phyloP scores from a whole-genome alignment of 2,797 vertebrate species.

The Loris lydekkerianus region DNA sequence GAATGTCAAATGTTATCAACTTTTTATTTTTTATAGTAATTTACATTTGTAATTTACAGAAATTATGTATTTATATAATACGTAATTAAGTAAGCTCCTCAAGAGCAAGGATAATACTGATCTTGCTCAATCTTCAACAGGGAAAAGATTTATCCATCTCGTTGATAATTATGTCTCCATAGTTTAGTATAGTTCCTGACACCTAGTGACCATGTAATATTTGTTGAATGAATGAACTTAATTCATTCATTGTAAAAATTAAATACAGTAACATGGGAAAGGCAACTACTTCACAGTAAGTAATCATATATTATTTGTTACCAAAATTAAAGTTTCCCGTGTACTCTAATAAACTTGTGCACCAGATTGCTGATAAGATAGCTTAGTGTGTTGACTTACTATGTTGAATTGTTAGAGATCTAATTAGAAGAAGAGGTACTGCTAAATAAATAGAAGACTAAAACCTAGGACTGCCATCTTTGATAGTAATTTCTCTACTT shows the following conservation, averaged over 20 bases:
- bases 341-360: background rate
- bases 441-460: background rate
- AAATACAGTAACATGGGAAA: background rate
- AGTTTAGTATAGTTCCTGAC: background rate
- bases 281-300: constrained; percentile 23
- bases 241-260: background rate
- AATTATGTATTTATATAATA: constrained; percentile 16
- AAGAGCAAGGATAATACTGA: background rate
- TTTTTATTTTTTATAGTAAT: background rate
- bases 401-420: constrained; percentile 11
- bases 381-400: background rate
- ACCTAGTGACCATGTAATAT: background rate
- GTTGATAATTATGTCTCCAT: background rate
- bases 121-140: background rate
- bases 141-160: background rate
- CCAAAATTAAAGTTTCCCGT: constrained; percentile 19
- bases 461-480: background rate
- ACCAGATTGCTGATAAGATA: background rate
- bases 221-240: background rate
- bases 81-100: background rate
- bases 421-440: background rate
- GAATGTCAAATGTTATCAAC: background rate
- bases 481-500: background rate
- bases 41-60: constrained; percentile 24
- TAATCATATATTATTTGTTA: background rate